These are phyloP conservation scores for Myanophis thanlyinensis DNA, from an alignment of 2,113 vertebrate genomes.

Conservation along the genomic window DNA sequence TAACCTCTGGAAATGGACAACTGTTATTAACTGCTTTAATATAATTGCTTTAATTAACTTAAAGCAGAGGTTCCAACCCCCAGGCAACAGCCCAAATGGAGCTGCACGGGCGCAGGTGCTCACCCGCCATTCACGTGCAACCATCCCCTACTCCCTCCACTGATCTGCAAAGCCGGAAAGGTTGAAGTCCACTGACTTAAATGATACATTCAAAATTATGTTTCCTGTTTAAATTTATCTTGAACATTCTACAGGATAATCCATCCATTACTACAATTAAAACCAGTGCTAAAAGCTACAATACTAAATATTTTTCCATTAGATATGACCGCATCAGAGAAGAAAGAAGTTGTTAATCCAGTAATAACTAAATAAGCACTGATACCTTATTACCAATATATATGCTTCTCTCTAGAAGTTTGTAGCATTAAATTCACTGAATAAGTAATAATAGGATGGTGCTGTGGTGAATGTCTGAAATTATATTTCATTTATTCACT, in stretches of 20 bases:
- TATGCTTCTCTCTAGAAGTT: not conserved
- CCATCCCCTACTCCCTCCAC: not conserved
- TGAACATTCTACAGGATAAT: not conserved
- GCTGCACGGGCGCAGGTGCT: not conserved
- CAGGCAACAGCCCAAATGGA: not conserved
- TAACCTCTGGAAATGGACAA: not conserved
- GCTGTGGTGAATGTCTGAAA: not conserved
- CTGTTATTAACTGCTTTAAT: not conserved
- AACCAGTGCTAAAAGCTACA: not conserved
- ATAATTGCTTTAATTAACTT: not conserved
- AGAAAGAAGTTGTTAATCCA: not conserved
- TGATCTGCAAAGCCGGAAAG: not conserved
- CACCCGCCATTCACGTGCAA: not conserved
- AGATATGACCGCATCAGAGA: not conserved
- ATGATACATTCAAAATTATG: not conserved
- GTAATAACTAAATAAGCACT: not conserved
- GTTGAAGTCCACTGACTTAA: not conserved
- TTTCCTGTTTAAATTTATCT: not conserved
- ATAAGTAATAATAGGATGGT: not conserved
- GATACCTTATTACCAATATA: not conserved
- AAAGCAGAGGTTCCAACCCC: not conserved
- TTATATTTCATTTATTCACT: not conserved
- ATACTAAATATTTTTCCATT: not conserved
- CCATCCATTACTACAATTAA: not conserved
- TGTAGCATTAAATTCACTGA: not conserved